Base-by-base conservation (phyloP, 1,140 invertebrate species). In the Hypothenemus hampei region DNA sequence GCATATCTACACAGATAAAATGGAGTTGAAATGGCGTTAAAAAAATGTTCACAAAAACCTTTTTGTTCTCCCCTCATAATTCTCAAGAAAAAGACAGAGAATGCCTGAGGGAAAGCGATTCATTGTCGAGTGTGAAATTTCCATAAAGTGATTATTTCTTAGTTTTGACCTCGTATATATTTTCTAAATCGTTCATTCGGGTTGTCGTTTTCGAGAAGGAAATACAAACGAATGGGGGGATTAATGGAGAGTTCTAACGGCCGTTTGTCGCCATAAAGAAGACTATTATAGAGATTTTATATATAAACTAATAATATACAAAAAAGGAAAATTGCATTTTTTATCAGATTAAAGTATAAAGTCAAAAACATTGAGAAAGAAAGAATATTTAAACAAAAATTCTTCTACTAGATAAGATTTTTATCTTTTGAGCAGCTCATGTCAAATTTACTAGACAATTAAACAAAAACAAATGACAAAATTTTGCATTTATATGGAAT, bases 71-170 rank as follows among this genome's bases (percentile, higher is more conserved):
- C 51, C 33, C 51, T 16, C 19, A 39, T 31, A 37, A 40, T 5
- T 31, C 15, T 8, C 5, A 43, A 47, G 29, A 31, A 33, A 47
- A 31, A 22, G 15, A 31, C 29, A 13, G 7, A 16, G 33, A 31
- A 31, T n/a, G 16, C 29, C 19, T 18, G 22, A 41, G 48, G 48
- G 37, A 24, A 45, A 44, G 29, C 36, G 48, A 18, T 51, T 41
- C 21, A 31, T 54, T 29, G 46, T 40, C 41, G 44, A 48, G 44
- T 48, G 45, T 48, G 44, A 48, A 56, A 56, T 56, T 56, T 56
- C 45, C 53, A 56, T 56, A 56, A 56, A 33, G 44, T 56, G 53
- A 56, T 56, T 56, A 56, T 56, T 56, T 44, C 45, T 40, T 48
- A 48, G 48, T 56, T 56, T 56, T 41, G 36, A 46, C 45, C 40